These are phyloP conservation scores for Spinibarbus caldwelli DNA, from an alignment of 2,797 vertebrate species.

Conservation along the genomic window DNA sequence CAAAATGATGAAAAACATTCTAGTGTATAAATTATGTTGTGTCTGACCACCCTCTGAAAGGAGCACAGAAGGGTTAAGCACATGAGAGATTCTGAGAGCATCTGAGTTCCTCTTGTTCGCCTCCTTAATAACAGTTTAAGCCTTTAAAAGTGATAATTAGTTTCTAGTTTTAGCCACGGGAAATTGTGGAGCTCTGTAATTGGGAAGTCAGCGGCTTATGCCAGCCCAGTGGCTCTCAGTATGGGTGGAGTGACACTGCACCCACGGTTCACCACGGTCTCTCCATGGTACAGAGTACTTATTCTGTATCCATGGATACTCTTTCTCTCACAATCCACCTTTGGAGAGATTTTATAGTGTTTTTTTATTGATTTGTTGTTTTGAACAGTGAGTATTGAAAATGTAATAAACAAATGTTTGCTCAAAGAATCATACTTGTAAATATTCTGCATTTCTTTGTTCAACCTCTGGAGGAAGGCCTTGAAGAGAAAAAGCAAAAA, in stretches of 20 bases:
- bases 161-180: constrained; percentile 78
- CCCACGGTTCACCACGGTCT: neutral
- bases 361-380: too few relatives aligned
- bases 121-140: constrained; percentile 80
- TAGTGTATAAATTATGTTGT: neutral
- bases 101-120: constrained; percentile 20
- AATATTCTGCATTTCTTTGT: neutral
- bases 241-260: constrained; percentile 44
- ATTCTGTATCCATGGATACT: constrained; percentile 45
- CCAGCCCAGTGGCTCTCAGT: constrained; percentile 60
- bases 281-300: neutral
- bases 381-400: too few relatives aligned
- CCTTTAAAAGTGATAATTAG: constrained; percentile 81
- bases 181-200: constrained; percentile 79
- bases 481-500: constrained; percentile 54
- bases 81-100: constrained; percentile 13
- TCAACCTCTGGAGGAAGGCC: constrained; percentile 37
- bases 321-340: neutral
- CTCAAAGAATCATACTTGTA: neutral
- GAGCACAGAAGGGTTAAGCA: constrained; percentile 39
- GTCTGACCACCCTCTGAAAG: constrained; percentile 1
- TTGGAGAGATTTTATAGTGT: neutral
- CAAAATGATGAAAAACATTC: neutral
- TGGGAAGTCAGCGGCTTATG: constrained; percentile 74
- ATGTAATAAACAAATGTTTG: neutral